A percentile compares a stretch with the other conserved stretches of the same genome.
Conservation (phyloP, 2,888 invertebrate species). For the Bugula neritina region DNA sequence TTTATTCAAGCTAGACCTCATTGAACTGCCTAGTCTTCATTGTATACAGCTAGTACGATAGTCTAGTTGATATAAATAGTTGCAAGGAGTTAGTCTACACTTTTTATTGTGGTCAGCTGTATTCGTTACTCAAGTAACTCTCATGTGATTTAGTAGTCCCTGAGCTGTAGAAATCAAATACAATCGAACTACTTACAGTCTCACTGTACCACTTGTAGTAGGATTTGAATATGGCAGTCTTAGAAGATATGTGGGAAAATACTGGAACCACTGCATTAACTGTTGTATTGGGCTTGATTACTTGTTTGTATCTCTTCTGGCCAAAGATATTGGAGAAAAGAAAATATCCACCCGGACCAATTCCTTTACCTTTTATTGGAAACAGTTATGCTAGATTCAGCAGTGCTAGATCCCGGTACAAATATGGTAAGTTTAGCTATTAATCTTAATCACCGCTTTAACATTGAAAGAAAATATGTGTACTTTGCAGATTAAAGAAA, state of each 20-base stretch:
- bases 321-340: not conserved
- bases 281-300: not conserved
- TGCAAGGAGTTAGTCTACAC: not conserved
- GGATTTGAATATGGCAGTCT: not conserved
- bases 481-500: too few relatives aligned
- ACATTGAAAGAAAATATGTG: not conserved
- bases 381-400: not conserved
- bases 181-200: too few relatives aligned
- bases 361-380: conserved; percentile 1
- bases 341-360: not conserved
- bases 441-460: not conserved
- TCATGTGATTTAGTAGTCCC: too few relatives aligned
- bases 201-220: too few relatives aligned
- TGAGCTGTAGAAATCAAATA: too few relatives aligned
- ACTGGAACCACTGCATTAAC: not conserved
- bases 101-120: too few relatives aligned
- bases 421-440: not conserved
- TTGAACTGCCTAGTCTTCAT: too few relatives aligned
- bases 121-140: too few relatives aligned
- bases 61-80: not conserved
- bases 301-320: not conserved
- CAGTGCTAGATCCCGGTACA: not conserved
- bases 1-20: too few relatives aligned
- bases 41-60: too few relatives aligned
- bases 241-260: not conserved